These are phyloP conservation scores for Polyommatus iphigenia DNA, from an alignment of 2,888 invertebrate species.

Conservation along the genomic window DNA sequence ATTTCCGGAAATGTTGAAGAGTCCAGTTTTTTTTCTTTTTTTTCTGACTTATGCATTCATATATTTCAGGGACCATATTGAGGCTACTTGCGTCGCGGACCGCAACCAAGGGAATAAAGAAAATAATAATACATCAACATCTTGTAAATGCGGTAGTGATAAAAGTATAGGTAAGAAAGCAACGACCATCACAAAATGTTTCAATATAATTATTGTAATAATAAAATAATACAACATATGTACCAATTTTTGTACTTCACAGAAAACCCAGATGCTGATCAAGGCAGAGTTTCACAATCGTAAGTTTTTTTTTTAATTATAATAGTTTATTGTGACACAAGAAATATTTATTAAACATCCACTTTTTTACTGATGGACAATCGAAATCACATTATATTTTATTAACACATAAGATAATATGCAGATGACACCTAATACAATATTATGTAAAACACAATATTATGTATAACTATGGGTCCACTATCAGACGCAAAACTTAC, in stretches of 20 bases:
- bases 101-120: not conserved
- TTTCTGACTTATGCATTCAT: not conserved
- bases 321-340: too few species aligned
- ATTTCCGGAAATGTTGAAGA: not conserved
- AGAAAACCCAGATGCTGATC: not conserved
- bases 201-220: not conserved
- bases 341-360: too few species aligned
- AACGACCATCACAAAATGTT: not conserved
- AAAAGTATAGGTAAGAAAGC: not conserved
- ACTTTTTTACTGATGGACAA: too few species aligned
- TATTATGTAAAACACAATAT: too few species aligned
- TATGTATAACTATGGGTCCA: too few species aligned
- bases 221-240: not conserved
- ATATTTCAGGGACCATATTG: slow-evolving; percentile 24
- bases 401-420: too few species aligned
- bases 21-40: not conserved
- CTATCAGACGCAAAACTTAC: too few species aligned
- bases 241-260: not conserved
- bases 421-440: too few species aligned
- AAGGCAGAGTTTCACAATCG: not conserved
- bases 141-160: not conserved
- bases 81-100: not conserved
- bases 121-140: not conserved
- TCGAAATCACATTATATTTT: too few species aligned
- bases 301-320: not conserved